Evolutionary conservation across 2,888 invertebrate genomes (phyloP), one percentile per base, ranked within the genome.

Genomic region (Lymantria monacha): DNA sequence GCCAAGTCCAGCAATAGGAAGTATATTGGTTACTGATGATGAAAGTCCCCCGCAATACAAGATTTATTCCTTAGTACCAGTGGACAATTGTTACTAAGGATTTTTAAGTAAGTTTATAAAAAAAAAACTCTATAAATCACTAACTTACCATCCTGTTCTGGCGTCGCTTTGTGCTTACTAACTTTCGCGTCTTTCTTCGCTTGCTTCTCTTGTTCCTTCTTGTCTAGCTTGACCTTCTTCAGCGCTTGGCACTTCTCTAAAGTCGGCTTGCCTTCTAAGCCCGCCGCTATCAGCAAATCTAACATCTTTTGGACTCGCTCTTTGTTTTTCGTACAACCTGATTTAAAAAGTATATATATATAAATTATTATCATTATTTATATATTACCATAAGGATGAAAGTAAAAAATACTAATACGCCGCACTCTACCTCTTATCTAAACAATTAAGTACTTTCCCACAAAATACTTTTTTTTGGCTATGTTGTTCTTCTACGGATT

Each of bases 241-340:
- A 91, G 67, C 46, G 84, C 87, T 49, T 75, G 76, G 56, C 92
- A 92, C 69, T 87, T 87, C 59, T 91, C 91, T 13, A 88, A 42
- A 42, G 91, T 86, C 30, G 92, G 92, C 60, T 88, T 89, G n/a
- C 92, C 92, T n/a, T 91, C 88, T 1, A 92, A 65, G 0, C 92
- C 92, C 11, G 91, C 91, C 7, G 78, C 78, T 0, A 71, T 70
- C 1, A 92, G 70, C 0, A 92, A 66, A 11, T 88, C 89, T 56
- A 86, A 50, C 87, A 92, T 90, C 61, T 89, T 89, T 47, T 79
- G 83, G 2, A 91, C 91, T 10, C 92, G 86, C 58, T 92, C 92
- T 55, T 91, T 91, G 67, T 92, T 92, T 62, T 92, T 92, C 59
- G 89, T 91, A 70, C 92, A 91, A 49, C 90, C 92, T 92, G 72